A percentile compares a stretch with the other conserved stretches of the same genome.
Conservation (phyloP, 2,888 invertebrate species). For the Trileptium ribeirensis region DNA sequence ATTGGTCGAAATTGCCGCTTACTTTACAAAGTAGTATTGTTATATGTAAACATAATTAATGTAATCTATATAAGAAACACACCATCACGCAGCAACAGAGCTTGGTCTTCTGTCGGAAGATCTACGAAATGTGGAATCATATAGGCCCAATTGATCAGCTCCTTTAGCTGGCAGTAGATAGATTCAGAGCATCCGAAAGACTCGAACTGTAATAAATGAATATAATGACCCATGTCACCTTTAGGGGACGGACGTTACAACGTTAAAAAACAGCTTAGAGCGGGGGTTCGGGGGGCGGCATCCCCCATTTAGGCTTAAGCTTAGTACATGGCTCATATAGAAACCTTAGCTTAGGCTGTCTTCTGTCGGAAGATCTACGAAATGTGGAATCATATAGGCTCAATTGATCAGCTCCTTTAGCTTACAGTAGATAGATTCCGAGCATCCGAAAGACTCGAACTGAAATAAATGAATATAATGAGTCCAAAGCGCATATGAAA, state of each 20-base stretch:
- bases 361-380: constrained; percentile 75
- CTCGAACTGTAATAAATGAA: constrained; percentile 16
- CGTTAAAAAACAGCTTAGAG: no score
- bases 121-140: constrained; percentile 89
- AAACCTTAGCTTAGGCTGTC: no score
- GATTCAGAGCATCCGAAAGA: constrained; percentile 55
- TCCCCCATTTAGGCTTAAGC: no score
- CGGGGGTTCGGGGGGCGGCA: no score
- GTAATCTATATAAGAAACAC: no score
- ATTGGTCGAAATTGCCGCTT: no score
- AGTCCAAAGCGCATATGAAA: no score
- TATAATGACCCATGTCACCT: no score
- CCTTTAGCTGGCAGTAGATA: constrained; percentile 85
- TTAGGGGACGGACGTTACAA: no score
- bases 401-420: constrained; percentile 86
- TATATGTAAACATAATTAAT: no score
- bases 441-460: constrained; percentile 6
- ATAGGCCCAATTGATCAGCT: constrained; percentile 91
- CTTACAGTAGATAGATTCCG: constrained; percentile 78
- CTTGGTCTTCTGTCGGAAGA: constrained; percentile 81
- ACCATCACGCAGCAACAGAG: constrained; percentile 53
- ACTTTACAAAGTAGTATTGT: no score
- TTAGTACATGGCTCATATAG: no score
- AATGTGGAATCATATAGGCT: constrained; percentile 92
- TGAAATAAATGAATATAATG: constrained; percentile 20